Base-by-base conservation (phyloP, 2,888 invertebrate species). In the Pandemis cinnamomeana region DNA sequence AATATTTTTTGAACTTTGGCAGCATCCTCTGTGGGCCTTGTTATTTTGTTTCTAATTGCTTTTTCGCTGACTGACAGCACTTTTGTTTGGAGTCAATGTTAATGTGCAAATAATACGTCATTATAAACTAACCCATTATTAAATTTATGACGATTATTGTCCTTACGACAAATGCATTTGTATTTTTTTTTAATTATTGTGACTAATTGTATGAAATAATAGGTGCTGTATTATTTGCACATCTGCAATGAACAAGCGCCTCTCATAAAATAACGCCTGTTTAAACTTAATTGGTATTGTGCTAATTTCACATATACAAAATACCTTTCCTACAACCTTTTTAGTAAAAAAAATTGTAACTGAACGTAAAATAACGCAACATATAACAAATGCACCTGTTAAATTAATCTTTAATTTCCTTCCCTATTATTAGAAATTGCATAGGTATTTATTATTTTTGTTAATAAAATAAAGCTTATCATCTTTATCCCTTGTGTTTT, bases 401-500 rank as follows among this genome's bases (percentile, higher is more conserved):
- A 77, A 79, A 81, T 83, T 84, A 82, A 83, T 81, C 79, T 79
- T 83, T 86, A 82, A 79, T 82, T 83, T 82, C 82, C 83, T 81
- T 84, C 80, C 80, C 83, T 87, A 83, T 83, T 84, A 84, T 82
- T 88, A 87, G 82, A 86, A 84, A 82, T 81, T 86, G 82, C 83
- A 86, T 88, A 68, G 67, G 67, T 58, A 89, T 88, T 89, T 89
- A 89, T 89, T 89, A 84, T 85, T 42, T 81, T 81, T 82, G 81
- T 82, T 82, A 83, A 82, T 79, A 80, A 81, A 81, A 81, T 79
- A 80, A 80, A 80, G 78, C 78, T 64, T 71, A 74, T 72, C 62
- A 63, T 60, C 72, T 53, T 72, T 68, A 55, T 36, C 36, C 41
- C 46, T 53, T 76, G 80, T 80, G 80, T 81, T 82, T 80, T 79